phyloP scores from a whole-genome alignment of 2,888 invertebrate genomes.

The Mythimna ferrago region DNA sequence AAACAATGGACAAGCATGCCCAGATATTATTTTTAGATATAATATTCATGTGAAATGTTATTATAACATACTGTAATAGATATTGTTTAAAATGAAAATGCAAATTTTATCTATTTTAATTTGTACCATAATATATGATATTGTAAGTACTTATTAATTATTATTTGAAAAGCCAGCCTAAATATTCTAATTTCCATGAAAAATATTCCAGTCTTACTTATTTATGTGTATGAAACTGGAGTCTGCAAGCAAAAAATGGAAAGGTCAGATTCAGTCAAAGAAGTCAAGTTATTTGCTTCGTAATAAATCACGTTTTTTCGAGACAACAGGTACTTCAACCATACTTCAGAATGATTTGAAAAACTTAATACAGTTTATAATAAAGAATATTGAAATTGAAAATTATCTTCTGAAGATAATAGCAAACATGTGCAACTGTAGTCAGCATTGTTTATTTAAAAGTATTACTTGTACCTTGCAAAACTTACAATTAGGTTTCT shows the following conservation, averaged over 20 bases:
- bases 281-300: conserved; percentile 10
- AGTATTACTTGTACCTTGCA: neutral
- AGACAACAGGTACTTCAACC: conserved; percentile 3
- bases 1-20: too few species aligned
- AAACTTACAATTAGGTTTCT: neutral
- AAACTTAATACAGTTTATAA: neutral
- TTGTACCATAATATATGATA: neutral
- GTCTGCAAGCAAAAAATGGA: neutral
- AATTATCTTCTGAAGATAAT: neutral
- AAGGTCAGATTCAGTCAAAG: conserved; percentile 6
- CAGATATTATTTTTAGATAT: neutral
- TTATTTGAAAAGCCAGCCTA: neutral
- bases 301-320: conserved; percentile 25
- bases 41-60: neutral
- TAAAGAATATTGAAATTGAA: neutral
- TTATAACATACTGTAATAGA: too few species aligned
- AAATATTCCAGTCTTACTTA: neutral
- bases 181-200: neutral
- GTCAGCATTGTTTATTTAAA: neutral
- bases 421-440: neutral
- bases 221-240: conserved; percentile 6
- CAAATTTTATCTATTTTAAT: neutral
- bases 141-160: neutral
- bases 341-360: conserved; percentile 1
- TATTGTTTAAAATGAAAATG: neutral